Conservation (phyloP, 2,888 invertebrate species). For the Zaprionus lineosus region DNA sequence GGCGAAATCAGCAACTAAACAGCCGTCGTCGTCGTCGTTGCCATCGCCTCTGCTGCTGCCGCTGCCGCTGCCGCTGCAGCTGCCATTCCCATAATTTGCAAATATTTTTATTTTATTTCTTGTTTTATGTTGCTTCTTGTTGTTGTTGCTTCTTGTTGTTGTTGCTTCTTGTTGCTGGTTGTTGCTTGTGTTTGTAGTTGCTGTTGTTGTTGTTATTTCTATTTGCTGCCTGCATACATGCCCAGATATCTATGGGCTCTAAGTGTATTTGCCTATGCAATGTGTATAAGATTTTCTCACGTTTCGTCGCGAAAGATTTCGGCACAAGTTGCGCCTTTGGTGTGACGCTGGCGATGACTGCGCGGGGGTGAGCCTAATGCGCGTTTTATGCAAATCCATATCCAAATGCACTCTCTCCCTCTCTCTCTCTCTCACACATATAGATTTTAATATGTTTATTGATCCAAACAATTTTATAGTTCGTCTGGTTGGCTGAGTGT, state of each 20-base stretch:
- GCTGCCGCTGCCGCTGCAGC: slow-evolving; percentile 18
- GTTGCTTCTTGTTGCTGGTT: slow-evolving; percentile 35
- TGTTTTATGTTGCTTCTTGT: slow-evolving; percentile 40
- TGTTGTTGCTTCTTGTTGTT: slow-evolving; percentile 47
- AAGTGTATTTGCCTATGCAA: slow-evolving; percentile 27
- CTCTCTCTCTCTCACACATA: too few species aligned
- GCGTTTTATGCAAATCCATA: slow-evolving; percentile 74
- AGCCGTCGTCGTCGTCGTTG: slow-evolving; percentile 13
- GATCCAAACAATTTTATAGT: too few species aligned
- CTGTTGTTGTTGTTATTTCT: slow-evolving; percentile 41
- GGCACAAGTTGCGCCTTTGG: slow-evolving; percentile 77
- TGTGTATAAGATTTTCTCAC: slow-evolving; percentile 77
- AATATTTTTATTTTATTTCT: slow-evolving; percentile 65
- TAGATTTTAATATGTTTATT: background rate
- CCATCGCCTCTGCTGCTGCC: slow-evolving; percentile 1
- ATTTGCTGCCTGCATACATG: slow-evolving; percentile 32
- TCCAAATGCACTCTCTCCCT: slow-evolving; percentile 24
- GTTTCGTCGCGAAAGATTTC: slow-evolving; percentile 77
- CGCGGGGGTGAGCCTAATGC: slow-evolving; percentile 74
- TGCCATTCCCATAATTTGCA: slow-evolving; percentile 79
- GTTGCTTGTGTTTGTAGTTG: too few species aligned
- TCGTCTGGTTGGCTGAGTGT: slow-evolving; percentile 37
- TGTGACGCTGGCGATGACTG: slow-evolving; percentile 23
- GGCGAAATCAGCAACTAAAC: slow-evolving; percentile 42
- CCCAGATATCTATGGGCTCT: slow-evolving; percentile 17